Evolutionary conservation across 2,113 vertebrate genomes (phyloP).

Genomic region (Speoplatyrhinus poulsoni): DNA sequence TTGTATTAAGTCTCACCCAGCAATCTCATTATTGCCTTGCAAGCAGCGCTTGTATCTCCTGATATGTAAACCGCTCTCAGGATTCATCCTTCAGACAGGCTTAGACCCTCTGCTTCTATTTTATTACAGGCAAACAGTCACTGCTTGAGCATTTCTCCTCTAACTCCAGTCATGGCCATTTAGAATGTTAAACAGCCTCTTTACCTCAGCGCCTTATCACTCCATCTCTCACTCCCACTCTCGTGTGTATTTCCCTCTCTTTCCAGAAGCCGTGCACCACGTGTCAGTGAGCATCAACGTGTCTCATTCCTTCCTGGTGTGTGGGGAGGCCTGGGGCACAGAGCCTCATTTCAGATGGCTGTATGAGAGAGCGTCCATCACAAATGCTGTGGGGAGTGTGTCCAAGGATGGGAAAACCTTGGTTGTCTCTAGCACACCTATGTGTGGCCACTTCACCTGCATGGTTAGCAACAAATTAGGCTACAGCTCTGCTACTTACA

Average conservation of each 20-base stretch:
- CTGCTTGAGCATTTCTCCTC: slow-evolving; percentile 18
- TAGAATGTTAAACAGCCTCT: neutral
- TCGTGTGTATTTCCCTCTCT: neutral
- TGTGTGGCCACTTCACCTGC: slow-evolving; percentile 79
- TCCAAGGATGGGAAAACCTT: slow-evolving; percentile 65
- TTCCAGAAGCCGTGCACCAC: slow-evolving; percentile 72
- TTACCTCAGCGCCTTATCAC: neutral
- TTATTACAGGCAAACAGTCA: slow-evolving; percentile 30
- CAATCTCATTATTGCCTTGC: slow-evolving; percentile 51
- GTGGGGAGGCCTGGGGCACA: slow-evolving; percentile 76
- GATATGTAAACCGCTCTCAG: slow-evolving; percentile 57
- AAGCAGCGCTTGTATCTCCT: slow-evolving; percentile 53
- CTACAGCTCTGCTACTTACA: slow-evolving; percentile 71
- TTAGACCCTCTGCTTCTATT: slow-evolving; percentile 36
- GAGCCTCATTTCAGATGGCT: slow-evolving; percentile 76
- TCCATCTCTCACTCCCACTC: neutral
- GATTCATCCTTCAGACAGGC: slow-evolving; percentile 50
- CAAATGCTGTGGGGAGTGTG: slow-evolving; percentile 51
- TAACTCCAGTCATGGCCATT: neutral
- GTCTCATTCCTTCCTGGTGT: slow-evolving; percentile 69
- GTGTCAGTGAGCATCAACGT: slow-evolving; percentile 76
- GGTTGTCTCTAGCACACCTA: slow-evolving; percentile 45
- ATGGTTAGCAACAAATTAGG: slow-evolving; percentile 74
- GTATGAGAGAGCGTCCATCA: slow-evolving; percentile 59
- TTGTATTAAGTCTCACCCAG: slow-evolving; percentile 45